Evolutionary conservation across 2,888 invertebrate genomes (phyloP), one percentile per base, ranked within the genome.

Genomic region (Drosophila robusta): DNA sequence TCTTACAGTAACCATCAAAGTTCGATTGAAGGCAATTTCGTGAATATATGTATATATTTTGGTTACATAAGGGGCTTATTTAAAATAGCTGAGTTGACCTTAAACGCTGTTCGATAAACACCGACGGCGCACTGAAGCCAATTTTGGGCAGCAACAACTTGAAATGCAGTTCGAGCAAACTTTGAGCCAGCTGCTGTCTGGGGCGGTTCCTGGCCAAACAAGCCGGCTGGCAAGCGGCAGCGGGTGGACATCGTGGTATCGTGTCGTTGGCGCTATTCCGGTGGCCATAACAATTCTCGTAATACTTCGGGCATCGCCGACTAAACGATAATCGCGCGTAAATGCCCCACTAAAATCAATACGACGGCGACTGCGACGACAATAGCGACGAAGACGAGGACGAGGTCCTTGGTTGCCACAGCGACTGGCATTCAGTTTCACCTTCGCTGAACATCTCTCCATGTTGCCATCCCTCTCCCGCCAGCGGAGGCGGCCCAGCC

Each of bases 271-370:
- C 78, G 78, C 89, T 81, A 89, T 89, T 89, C 88, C 81, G 88
- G 87, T 80, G 80, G 81, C 89, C 77, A 90, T 90, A 90, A 90
- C 90, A 87, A 90, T 90, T 90, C 90, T 89, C 89, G 84, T 90
- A 90, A 90, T 89, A 90, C 91, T 85, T 85, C 86, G 86, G 88
- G 84, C 83, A 85, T 87, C 88, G 87, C 90, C 86, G 90, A 90
- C 91, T 91, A 91, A 90, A 91, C 90, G 91, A 90, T 91, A 90
- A 91, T 91, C 88, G 90, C 89, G 87, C 90, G 87, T 91, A 91
- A 91, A 90, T 87, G 91, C 89, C 90, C 91, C 88, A 91, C 91
- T 91, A 91, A 91, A 91, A 91, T 91, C 91, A 91, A 91, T 91
- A 91, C 89, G 77, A 89, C 75, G 77, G 89, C 75, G 82, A 80